Percentiles rank a stretch among this genome's conserved stretches.
Conservation (phyloP, 2,888 invertebrate species). For the Hanleya hanleyi region DNA sequence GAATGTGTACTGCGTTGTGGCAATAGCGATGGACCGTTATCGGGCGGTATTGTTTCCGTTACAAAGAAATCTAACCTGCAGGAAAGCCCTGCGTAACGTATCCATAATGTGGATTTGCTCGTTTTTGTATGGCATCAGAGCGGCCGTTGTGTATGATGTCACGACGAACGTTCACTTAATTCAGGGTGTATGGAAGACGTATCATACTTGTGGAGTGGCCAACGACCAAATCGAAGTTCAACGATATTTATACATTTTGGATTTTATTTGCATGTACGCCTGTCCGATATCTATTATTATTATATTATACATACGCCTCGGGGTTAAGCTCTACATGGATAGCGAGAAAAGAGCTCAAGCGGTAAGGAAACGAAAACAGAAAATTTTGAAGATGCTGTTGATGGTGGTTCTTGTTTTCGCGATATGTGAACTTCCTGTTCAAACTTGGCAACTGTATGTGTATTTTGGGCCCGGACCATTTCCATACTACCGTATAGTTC, state of each 20-base stretch:
- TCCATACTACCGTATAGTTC: background rate
- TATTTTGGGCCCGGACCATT: background rate
- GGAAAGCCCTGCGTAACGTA: background rate
- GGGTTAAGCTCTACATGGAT: background rate
- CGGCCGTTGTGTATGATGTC: background rate
- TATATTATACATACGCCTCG: background rate
- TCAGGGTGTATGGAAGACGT: background rate
- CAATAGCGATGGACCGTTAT: background rate
- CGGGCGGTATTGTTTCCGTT: constrained; percentile 1
- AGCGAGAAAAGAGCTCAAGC: background rate
- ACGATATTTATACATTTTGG: background rate
- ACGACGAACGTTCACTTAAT: background rate
- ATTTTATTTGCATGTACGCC: background rate
- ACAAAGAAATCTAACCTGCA: background rate
- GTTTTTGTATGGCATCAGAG: background rate
- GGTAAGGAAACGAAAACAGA: background rate
- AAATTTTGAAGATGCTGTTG: background rate
- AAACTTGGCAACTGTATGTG: background rate
- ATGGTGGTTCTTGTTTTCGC: constrained; percentile 2
- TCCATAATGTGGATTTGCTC: background rate
- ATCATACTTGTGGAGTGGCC: background rate
- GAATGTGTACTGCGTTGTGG: background rate
- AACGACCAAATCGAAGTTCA: background rate
- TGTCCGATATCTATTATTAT: background rate
- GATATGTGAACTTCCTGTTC: constrained; percentile 1